Evolutionary conservation across 2,113 vertebrate species (phyloP), one percentile per base, ranked within the genome.

Genomic region (Phylloscopus whistleri): DNA sequence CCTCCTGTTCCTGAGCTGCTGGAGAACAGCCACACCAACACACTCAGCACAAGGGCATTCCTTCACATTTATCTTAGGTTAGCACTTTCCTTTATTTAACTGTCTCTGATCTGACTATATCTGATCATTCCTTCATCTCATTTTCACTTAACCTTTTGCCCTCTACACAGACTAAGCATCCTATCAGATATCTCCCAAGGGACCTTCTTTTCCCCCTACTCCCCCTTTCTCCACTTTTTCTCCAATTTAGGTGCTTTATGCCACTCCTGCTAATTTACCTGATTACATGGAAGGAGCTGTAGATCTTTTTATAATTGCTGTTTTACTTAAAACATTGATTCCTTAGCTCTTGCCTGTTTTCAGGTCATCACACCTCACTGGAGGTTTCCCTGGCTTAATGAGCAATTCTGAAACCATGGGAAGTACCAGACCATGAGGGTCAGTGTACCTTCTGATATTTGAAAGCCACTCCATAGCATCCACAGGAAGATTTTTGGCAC

Each of bases 141-240:
- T 97, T 97, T 96, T 97, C 96, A 96, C 94, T 94, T 97, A 97
- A 95, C 93, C 96, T 95, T 93, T 94, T 94, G 94, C 83, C 94
- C 94, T 92, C 55, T 55, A 63, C 55, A 43, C 84, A 94, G 91
- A 46, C 91, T 91, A 89, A 95, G 93, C 97, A 89, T 95, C 89
- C 90, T 68, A 90, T 91, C 84, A 3, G 78, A 63, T 95, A 67
- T 86, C 79, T 88, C 93, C 74, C 91, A 64, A 52, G 72, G 55
- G 94, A 96, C 55, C 64, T 56, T 58, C 83, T 81, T 70, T 51
- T 15, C 12, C 53, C 52, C 10, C 13, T 1, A 19, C 49, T 58
- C 62, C 76, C 21, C 21, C 51, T 90, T 70, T 49, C 52, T 87
- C 76, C 39, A 39, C 51, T 84, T 78, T 77, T 94, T 70, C 87